phyloP scores from a whole-genome alignment of 2,113 vertebrate species.

The Apaloderma vittatum region DNA sequence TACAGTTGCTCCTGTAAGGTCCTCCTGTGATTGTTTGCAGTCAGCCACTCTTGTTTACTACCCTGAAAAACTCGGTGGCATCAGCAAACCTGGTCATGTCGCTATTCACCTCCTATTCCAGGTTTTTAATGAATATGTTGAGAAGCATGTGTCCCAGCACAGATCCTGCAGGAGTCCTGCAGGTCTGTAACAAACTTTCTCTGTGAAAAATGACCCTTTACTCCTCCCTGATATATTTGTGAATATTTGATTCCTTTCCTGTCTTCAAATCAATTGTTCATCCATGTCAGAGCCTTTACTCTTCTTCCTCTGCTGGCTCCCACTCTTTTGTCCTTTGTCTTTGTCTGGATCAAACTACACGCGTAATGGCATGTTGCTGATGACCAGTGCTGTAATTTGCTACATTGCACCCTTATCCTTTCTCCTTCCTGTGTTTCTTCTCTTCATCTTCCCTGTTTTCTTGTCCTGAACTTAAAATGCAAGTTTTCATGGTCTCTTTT shows the following conservation, averaged over 20 bases:
- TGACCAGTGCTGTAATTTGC: neutral
- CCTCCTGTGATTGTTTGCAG: neutral
- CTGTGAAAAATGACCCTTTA: conserved; percentile 33
- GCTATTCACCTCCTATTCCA: conserved; percentile 46
- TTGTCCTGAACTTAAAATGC: neutral
- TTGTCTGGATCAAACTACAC: neutral
- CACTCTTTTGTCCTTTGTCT: neutral
- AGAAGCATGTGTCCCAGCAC: conserved; percentile 59
- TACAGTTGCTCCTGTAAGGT: neutral
- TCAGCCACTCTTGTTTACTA: neutral
- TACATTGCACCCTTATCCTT: neutral
- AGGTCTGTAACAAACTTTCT: conserved; percentile 62
- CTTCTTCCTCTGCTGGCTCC: neutral
- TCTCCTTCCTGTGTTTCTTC: neutral
- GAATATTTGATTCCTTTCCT: neutral
- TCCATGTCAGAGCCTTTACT: neutral
- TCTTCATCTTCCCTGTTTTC: neutral
- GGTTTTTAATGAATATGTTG: conserved; percentile 64
- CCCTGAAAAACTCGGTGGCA: neutral
- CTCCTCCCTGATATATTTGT: neutral
- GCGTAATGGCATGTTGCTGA: neutral
- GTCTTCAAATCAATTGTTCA: conserved; percentile 10
- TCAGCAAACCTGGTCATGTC: conserved; percentile 44
- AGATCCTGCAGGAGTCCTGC: conserved; percentile 64
- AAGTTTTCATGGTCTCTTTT: neutral